Base-by-base conservation (phyloP, 2,797 vertebrate genomes). In the Sciurus vulgaris region DNA sequence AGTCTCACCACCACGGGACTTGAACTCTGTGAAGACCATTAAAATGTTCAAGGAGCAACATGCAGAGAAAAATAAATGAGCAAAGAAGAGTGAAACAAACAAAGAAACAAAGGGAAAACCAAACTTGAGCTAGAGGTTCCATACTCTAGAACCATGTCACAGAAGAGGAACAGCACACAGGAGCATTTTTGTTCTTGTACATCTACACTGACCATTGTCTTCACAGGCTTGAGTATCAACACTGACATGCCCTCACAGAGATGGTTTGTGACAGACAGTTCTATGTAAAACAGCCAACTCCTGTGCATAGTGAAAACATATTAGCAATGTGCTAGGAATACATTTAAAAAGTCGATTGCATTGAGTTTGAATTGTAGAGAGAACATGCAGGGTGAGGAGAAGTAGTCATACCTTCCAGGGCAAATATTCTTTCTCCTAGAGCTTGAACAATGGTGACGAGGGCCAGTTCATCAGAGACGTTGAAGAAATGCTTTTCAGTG, bases 401-500 rank as follows among this genome's bases (percentile, higher is more conserved):
- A 84, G 87, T 20, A 20, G 15, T 38, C 92, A 96, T 99, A 99
- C 99, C 99, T 99, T 99, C 99, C 90, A 99, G 98, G n/a, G 99
- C 99, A 98, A 99, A 99, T 98, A 99, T 99, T 98, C 99, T 99
- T 97, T 99, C 99, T 97, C 99, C 99, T 65, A 99, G 98, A 17
- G 99, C 98, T 61, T 99, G 99, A 17, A 99, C 99, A 70, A 99
- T 99, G 93, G 97, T 99, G 96, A 99, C 79, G 96, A 99, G 97
- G 2, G 99, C 99, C 93, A 99, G 86, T 98, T 99, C 99, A 92
- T 99, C 99, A 0, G 99, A 99, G 95, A 99, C 99, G 15, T 99
- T 99, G 98, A 99, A 99, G 98, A 99, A 99, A 98, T 99, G 99
- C 33, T 99, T 99, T 22, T 98, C 98, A n/a, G 98, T 97, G 4